Evolutionary conservation across 2,888 invertebrate genomes (phyloP).

Genomic region (Leptinotarsa tumamoca): DNA sequence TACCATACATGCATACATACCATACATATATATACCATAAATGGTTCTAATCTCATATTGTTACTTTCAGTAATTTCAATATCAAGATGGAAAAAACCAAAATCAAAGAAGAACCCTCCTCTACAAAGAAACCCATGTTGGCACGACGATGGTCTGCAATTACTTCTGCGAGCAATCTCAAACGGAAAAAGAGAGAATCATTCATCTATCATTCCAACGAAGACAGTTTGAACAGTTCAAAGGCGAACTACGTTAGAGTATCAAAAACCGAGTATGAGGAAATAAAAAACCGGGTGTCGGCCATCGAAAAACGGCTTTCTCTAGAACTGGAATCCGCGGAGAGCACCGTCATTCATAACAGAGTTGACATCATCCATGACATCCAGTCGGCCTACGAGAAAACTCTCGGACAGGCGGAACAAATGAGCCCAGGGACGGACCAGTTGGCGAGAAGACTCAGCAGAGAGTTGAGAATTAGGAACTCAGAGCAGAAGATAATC

Average conservation of each 20-base stretch:
- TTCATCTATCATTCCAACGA: constrained; percentile 54
- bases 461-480: constrained; percentile 80
- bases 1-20: no score
- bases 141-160: constrained; percentile 72
- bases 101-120: constrained; percentile 20
- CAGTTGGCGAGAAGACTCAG: constrained; percentile 78
- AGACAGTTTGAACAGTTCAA: constrained; percentile 51
- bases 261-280: constrained; percentile 83
- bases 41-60: background rate
- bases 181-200: constrained; percentile 58
- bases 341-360: constrained; percentile 46
- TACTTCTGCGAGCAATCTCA: constrained; percentile 62
- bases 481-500: constrained; percentile 77
- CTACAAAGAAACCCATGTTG: constrained; percentile 54
- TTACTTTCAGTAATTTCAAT: constrained; percentile 20
- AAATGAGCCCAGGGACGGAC: constrained; percentile 75
- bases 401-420: constrained; percentile 77
- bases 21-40: no score
- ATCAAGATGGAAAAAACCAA: constrained; percentile 21
- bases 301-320: constrained; percentile 68
- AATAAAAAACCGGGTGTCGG: constrained; percentile 80
- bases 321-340: constrained; percentile 57
- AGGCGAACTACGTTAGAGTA: constrained; percentile 75
- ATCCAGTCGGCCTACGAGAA: constrained; percentile 81
- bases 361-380: constrained; percentile 70